Evolutionary conservation across 2,888 invertebrate species (phyloP).

Genomic region (Laspeyria flexula): DNA sequence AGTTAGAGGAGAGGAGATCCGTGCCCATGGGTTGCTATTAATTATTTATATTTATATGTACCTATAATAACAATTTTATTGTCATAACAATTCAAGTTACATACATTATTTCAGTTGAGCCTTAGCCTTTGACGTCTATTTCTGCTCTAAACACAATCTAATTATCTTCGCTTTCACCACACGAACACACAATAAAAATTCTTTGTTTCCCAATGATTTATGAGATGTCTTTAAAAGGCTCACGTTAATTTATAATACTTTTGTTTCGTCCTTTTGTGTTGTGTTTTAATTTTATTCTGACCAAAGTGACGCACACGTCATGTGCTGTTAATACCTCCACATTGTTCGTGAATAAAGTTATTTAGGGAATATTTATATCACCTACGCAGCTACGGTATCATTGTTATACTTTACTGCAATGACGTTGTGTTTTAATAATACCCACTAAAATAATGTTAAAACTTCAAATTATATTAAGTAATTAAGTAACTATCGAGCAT

Average conservation of each 20-base stretch:
- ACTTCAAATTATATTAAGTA: too few species aligned
- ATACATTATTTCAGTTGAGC: too few species aligned
- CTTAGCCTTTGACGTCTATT: background rate
- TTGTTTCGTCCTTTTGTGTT: conserved; percentile 34
- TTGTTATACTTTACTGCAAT: background rate
- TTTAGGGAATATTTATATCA: conserved; percentile 3
- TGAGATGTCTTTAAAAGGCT: conserved; percentile 35
- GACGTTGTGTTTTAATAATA: too few species aligned
- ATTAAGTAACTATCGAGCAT: too few species aligned
- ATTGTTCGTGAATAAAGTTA: conserved; percentile 20
- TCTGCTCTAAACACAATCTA: background rate
- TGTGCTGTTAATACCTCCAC: conserved; percentile 14
- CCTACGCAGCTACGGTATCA: too few species aligned
- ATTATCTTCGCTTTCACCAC: background rate
- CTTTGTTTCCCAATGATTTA: conserved; percentile 41
- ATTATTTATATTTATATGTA: too few species aligned
- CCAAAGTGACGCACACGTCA: conserved; percentile 13
- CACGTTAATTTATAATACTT: conserved; percentile 43
- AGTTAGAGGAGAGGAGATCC: too few species aligned
- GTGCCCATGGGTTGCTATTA: too few species aligned
- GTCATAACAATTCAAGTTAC: too few species aligned
- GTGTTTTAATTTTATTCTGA: conserved; percentile 22
- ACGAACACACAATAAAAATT: conserved; percentile 13
- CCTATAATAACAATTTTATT: too few species aligned
- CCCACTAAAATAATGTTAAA: too few species aligned